phyloP scores from a whole-genome alignment of 2,797 vertebrate species.

The Ispidina lecontei region DNA sequence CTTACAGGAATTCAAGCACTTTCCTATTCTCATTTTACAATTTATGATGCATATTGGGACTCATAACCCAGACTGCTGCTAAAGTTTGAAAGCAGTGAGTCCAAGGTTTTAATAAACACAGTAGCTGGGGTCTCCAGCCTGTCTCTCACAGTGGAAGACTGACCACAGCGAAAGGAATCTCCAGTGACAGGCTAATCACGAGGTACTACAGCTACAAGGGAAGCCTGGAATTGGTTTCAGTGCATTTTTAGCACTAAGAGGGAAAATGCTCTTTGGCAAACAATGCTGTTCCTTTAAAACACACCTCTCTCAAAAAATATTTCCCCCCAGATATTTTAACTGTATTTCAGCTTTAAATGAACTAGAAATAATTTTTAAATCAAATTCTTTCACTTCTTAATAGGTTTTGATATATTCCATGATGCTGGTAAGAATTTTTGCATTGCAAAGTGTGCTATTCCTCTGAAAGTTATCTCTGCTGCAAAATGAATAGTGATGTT shows the following conservation, averaged over 20 bases:
- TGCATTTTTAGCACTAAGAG: background rate
- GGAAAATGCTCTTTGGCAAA: background rate
- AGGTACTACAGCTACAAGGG: background rate
- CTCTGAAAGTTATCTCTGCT: constrained; percentile 45
- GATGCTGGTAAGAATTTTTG: constrained; percentile 1
- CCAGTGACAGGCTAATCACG: background rate
- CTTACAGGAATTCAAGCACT: constrained; percentile 22
- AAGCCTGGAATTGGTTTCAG: background rate
- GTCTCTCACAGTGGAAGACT: background rate
- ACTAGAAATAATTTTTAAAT: background rate
- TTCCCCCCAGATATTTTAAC: background rate
- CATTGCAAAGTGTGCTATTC: background rate
- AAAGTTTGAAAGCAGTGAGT: background rate
- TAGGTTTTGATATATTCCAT: constrained; percentile 25
- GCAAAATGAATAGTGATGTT: background rate
- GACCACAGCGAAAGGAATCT: background rate
- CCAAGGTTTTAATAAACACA: background rate
- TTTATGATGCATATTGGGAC: background rate
- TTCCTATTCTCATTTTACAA: constrained; percentile 11
- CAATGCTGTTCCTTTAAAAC: background rate
- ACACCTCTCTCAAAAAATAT: background rate
- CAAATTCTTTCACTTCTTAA: constrained; percentile 36
- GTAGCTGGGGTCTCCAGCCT: background rate
- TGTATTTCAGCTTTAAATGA: constrained; percentile 26
- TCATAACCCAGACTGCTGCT: background rate